These are phyloP conservation scores for Rhorus exstirpatorius DNA, from an alignment of 2,888 invertebrate species.

Conservation along the genomic window DNA sequence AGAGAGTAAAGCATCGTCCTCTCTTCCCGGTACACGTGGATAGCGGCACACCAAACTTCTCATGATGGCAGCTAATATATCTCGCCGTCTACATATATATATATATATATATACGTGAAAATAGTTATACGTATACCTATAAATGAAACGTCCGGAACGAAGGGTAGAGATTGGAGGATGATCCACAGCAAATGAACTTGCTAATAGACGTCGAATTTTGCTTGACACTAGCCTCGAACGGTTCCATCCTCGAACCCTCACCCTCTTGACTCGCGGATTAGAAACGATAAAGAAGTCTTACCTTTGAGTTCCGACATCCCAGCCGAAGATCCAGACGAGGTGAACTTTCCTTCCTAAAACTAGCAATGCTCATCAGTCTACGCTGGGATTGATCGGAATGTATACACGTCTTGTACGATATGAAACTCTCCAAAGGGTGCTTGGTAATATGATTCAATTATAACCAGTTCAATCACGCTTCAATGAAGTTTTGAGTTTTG, in stretches of 20 bases:
- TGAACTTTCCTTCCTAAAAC: slow-evolving; percentile 43
- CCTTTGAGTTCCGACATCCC: slow-evolving; percentile 38
- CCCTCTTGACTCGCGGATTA: slow-evolving; percentile 56
- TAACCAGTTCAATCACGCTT: not conserved
- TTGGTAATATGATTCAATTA: slow-evolving; percentile 21
- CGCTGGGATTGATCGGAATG: slow-evolving; percentile 8
- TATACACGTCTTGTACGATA: not conserved
- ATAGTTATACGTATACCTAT: slow-evolving; percentile 2
- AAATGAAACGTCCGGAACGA: slow-evolving; percentile 48
- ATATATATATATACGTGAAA: not conserved
- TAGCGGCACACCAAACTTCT: slow-evolving; percentile 62
- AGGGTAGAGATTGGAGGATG: slow-evolving; percentile 61
- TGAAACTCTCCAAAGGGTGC: not conserved
- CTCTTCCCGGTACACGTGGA: slow-evolving; percentile 56
- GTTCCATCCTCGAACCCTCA: slow-evolving; percentile 14
- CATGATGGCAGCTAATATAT: slow-evolving; percentile 65
- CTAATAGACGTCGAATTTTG: slow-evolving; percentile 75
- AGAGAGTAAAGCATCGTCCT: slow-evolving; percentile 71
- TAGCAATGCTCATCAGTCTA: not conserved
- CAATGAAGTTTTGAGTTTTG: not conserved
- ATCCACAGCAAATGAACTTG: slow-evolving; percentile 69
- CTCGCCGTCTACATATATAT: slow-evolving; percentile 16
- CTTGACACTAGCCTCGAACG: slow-evolving; percentile 61
- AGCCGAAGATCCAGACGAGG: not conserved
- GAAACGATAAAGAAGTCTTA: slow-evolving; percentile 25